Percentiles rank a stretch among this genome's conserved stretches.
Evolutionary conservation across 2,797 vertebrate genomes (phyloP).

Genomic region (Acrocephalus scirpaceus): DNA sequence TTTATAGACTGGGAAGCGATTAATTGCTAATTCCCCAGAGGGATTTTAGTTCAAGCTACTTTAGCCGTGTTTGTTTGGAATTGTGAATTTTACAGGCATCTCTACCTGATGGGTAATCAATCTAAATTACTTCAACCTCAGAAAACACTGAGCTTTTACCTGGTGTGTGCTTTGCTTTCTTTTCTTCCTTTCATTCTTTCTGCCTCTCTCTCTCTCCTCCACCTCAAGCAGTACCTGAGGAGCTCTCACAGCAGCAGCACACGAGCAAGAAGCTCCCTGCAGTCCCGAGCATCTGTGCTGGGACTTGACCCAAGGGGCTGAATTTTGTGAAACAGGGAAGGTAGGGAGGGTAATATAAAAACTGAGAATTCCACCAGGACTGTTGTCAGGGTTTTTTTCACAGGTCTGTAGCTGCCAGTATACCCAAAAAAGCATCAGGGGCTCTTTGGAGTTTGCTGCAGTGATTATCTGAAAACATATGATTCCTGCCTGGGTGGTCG

Average conservation of each 20-base stretch:
- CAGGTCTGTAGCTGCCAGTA: neutral
- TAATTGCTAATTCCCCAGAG: neutral
- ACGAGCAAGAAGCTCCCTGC: neutral
- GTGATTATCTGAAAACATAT: neutral
- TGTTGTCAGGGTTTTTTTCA: neutral
- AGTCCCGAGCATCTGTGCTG: neutral
- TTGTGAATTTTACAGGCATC: neutral
- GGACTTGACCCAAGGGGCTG: neutral
- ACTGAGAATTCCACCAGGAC: neutral
- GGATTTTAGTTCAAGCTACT: neutral
- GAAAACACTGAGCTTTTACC: neutral
- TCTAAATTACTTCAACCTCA: neutral
- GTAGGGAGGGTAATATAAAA: neutral
- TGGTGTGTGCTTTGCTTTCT: neutral
- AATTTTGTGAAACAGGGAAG: neutral
- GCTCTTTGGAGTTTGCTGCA: neutral
- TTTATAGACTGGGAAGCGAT: neutral
- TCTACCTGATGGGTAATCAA: neutral
- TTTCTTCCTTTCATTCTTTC: neutral
- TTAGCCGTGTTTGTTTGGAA: neutral
- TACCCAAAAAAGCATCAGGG: neutral
- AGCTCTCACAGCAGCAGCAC: neutral
- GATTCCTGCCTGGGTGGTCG: neutral
- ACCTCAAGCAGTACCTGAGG: neutral
- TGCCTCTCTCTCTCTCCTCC: neutral